phyloP scores from a whole-genome alignment of 2,888 invertebrate species.

The Omphaloscelis lunosa region DNA sequence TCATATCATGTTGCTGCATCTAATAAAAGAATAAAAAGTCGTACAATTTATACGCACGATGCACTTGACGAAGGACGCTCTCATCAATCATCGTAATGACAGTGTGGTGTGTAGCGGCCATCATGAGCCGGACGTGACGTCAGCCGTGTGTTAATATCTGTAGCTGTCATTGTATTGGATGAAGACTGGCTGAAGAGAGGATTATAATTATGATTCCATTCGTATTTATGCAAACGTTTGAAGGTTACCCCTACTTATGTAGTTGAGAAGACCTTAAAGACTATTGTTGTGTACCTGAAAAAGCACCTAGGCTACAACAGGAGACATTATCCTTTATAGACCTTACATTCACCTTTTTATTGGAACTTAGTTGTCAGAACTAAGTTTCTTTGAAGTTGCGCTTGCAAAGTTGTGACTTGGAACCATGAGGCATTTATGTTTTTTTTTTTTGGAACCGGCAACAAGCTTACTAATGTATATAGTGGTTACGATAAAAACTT shows the following conservation, averaged over 20 bases:
- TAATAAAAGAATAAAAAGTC: slow-evolving; percentile 11
- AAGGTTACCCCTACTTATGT: neutral
- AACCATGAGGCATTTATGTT: neutral
- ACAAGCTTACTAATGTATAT: neutral
- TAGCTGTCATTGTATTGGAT: slow-evolving; percentile 18
- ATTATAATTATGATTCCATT: neutral
- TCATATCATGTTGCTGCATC: neutral
- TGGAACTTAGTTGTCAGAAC: neutral
- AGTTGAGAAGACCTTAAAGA: too few relatives aligned
- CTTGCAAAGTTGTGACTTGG: neutral
- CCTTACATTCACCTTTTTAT: neutral
- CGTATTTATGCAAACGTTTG: neutral
- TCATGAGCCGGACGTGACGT: slow-evolving; percentile 78
- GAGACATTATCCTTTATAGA: too few relatives aligned
- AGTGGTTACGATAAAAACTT: slow-evolving; percentile 9
- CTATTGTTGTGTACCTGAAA: neutral
- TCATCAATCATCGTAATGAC: slow-evolving; percentile 72
- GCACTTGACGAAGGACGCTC: slow-evolving; percentile 63
- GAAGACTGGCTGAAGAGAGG: neutral
- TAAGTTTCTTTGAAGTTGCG: too few relatives aligned
- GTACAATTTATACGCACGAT: slow-evolving; percentile 18
- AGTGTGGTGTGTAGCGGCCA: slow-evolving; percentile 66
- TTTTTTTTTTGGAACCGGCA: neutral
- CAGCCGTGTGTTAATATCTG: slow-evolving; percentile 36
- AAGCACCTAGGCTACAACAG: neutral